Evolutionary conservation across 2,113 vertebrate species (phyloP).

Genomic region (Athene cunicularia): DNA sequence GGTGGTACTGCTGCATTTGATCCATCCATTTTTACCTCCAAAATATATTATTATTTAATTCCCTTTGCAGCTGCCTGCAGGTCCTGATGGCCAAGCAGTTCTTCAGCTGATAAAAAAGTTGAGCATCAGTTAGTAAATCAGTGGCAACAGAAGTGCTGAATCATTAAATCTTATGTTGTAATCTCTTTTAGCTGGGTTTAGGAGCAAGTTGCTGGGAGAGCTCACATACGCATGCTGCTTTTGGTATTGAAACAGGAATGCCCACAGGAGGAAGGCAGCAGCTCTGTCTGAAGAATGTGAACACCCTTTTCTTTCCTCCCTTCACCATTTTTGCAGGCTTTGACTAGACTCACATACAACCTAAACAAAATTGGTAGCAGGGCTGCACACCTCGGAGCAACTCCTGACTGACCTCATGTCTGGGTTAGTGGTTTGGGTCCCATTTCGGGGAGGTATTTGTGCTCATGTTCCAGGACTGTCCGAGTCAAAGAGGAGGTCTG

Average conservation of each 20-base stretch:
- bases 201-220: neutral
- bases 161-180: neutral
- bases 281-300: neutral
- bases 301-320: neutral
- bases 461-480: neutral
- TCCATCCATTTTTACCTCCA: neutral
- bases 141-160: conserved; percentile 34
- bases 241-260: neutral
- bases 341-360: neutral
- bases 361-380: neutral
- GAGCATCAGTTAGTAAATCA: conserved; percentile 50
- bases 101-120: neutral
- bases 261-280: neutral
- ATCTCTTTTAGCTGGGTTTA: neutral
- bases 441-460: neutral
- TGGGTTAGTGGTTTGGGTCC: neutral
- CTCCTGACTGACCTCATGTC: neutral
- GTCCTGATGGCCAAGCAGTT: neutral
- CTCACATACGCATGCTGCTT: neutral
- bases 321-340: neutral
- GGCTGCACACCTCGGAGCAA: neutral
- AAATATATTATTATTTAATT: neutral
- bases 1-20: neutral
- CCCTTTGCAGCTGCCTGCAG: neutral
- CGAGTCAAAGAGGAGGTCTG: too few relatives aligned